phyloP scores from a whole-genome alignment of 2,797 vertebrate species.

The Rallus crepitans region DNA sequence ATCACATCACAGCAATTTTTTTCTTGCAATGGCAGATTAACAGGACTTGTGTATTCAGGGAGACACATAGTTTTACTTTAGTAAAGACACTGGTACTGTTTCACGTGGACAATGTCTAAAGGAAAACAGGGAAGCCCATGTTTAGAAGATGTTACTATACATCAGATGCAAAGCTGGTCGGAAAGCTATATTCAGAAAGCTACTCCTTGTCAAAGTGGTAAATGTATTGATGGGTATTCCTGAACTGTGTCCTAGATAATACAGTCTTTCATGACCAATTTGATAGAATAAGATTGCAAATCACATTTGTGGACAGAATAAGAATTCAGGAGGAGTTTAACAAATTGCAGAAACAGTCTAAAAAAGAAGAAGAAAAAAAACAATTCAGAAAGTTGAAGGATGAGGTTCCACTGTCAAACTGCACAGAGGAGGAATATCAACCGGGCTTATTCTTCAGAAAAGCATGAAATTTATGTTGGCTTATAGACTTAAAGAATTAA shows the following conservation, averaged over 20 bases:
- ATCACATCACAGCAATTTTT: not conserved
- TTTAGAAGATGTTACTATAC: not conserved
- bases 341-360: not conserved
- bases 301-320: not conserved
- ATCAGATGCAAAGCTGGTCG: not conserved
- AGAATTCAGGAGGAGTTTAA: not conserved
- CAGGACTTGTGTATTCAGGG: not conserved
- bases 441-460: not conserved
- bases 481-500: not conserved
- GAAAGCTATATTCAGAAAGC: not conserved
- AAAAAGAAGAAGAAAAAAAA: not conserved
- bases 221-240: not conserved
- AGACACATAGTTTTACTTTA: not conserved
- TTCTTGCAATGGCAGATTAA: not conserved
- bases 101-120: not conserved
- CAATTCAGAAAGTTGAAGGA: not conserved
- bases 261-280: constrained; percentile 1
- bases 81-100: not conserved
- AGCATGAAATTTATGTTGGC: not conserved
- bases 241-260: not conserved
- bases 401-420: not conserved
- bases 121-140: not conserved
- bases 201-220: not conserved
- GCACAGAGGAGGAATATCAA: not conserved
- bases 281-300: not conserved